Base-by-base conservation (phyloP, 2,888 invertebrate genomes). In the Elysia crispata region DNA sequence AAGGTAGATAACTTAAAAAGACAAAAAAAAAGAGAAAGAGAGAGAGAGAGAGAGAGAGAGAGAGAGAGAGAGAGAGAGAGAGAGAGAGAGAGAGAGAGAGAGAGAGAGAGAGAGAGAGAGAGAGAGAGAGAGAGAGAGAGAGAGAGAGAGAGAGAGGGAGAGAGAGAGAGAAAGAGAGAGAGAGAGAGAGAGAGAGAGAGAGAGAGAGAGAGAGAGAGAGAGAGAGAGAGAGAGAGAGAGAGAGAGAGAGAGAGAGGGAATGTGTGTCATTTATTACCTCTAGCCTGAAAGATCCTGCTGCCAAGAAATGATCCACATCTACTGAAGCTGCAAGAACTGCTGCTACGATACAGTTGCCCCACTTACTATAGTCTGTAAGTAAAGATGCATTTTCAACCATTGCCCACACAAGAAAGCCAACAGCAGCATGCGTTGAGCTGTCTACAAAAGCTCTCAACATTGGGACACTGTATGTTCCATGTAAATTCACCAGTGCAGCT, bases 231-330 rank as follows among this genome's bases (percentile, higher is more conserved):
- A 60, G 74, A 49, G 74, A 60, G 74, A 23, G 74, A 31, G 31
- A 60, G 33, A 60, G 72, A 28, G 72, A 49, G 72, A 28, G 72
- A 49, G 49, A 28, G 69, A 69, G 69, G 15, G 69, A 69, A 28
- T 25, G 41, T 41, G 11, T 20, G 28, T 25, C 13, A 23, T 5
- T 28, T 28, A 23, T 25, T 81, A 84, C 84, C 82, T 82, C 49
- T 3, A 84, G 41, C 49, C 79, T 31, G n/a, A 82, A 28, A 6
- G 84, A 81, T 13, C 79, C 77, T 20, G 84, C 83, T 50, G 80
- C 82, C 54, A 81, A 25, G 62, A 84, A 84, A 67, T 84, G 84
- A 50, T 84, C 84, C 54, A 81, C 1, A 60, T 84, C 84, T 50
- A 84, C 75, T 20, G 49, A 23, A 1, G 66, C 57, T 18, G 83